Evolutionary conservation across 2,888 invertebrate species (phyloP), one percentile per base, ranked within the genome.

Genomic region (Melikaiella ostensackeni): DNA sequence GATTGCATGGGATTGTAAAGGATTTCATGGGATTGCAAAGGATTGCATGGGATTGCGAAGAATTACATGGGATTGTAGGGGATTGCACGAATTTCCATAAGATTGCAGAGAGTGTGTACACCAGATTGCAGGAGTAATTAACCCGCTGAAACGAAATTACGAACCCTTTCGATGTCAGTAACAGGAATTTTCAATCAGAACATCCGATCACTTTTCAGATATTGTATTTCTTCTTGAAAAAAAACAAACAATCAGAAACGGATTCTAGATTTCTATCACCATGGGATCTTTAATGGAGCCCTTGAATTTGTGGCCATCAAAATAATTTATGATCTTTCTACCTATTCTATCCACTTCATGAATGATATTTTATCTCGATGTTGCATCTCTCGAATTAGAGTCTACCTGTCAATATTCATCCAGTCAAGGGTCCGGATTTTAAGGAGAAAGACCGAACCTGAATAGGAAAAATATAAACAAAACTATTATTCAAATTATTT

Each of bases 341-440:
- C 42, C 33, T 38, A 42, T 19, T 42, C 42, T 27, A 8, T 27
- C 19, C 46, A 46, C 27, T 13, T n/a, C 19, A 42, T 66, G 66
- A 66, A 66, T 66, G 27, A 42, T 19, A 66, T 46, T 27, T 66
- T 66, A 66, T 66, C 66, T 27, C 7, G 19, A 27, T 30, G 46
- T 66, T 46, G 66, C 42, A 66, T 66, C 66, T 66, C 46, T 66
- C 19, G 46, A 66, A 66, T 66, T 66, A 66, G 66, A 66, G 46
- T 46, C 66, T 46, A 66, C 66, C 46, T 66, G 66, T 66, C 66
- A 66, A 46, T n/a, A n/a, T 66, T 42, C 66, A 42, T 46, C 5
- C 8, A 27, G 19, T 46, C 27, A 42, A 46, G 42, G 46, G 66
- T 46, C 66, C 46, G 46, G 46, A 46, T 66, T 46, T 9, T n/a